Evolutionary conservation across 2,797 vertebrate genomes (phyloP).

Genomic region (Melanotaenia pygmaea): DNA sequence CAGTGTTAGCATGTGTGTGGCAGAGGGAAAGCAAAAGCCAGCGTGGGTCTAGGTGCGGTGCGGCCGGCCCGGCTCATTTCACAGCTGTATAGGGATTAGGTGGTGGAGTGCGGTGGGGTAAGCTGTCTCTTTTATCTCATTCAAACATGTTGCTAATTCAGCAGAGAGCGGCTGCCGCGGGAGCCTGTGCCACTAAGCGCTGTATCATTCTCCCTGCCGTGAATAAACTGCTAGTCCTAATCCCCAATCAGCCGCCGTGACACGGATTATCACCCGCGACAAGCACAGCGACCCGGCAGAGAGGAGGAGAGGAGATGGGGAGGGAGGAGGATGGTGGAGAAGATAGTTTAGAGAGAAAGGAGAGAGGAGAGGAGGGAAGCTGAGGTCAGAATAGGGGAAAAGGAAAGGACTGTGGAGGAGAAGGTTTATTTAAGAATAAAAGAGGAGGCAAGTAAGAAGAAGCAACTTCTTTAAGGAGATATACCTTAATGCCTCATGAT

Average conservation of each 20-base stretch:
- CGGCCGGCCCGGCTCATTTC: conserved; percentile 87
- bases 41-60: conserved; percentile 61
- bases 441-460: too few species aligned
- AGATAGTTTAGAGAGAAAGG: not conserved
- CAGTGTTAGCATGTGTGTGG: conserved; percentile 32
- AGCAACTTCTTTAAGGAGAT: not conserved
- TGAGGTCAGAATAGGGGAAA: not conserved
- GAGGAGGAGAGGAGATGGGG: conserved; percentile 18
- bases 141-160: conserved; percentile 96
- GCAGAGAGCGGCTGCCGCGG: conserved; percentile 87
- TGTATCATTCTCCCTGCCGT: conserved; percentile 90
- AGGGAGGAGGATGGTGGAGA: conserved; percentile 1
- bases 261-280: conserved; percentile 84
- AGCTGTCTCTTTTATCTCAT: conserved; percentile 93
- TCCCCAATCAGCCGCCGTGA: conserved; percentile 87
- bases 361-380: not conserved
- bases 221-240: conserved; percentile 91
- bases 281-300: conserved; percentile 72
- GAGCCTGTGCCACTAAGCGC: conserved; percentile 85
- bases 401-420: not conserved
- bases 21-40: conserved; percentile 27
- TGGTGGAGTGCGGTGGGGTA: conserved; percentile 85
- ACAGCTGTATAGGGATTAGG: conserved; percentile 93
- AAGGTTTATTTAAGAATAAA: too few species aligned
- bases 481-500: conserved; percentile 22